phyloP scores from a whole-genome alignment of 2,797 vertebrate genomes.

The Parotocinclus haroldoi region DNA sequence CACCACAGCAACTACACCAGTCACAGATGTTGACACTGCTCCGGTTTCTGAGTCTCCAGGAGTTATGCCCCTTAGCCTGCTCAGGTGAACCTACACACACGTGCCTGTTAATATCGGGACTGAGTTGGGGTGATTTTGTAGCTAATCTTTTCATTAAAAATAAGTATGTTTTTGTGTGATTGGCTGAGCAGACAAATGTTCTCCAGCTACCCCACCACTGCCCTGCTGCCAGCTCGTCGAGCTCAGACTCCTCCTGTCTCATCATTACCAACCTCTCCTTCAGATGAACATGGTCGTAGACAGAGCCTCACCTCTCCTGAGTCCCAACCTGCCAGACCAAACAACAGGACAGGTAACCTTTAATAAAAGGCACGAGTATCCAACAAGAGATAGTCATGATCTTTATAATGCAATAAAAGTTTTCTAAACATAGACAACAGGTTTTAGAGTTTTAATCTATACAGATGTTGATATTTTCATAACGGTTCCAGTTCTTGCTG shows the following conservation, averaged over 20 bases:
- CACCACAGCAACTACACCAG: conserved; percentile 89
- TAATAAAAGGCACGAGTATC: too few species aligned
- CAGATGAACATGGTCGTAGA: conserved; percentile 89
- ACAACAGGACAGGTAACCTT: conserved; percentile 81
- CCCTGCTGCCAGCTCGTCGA: conserved; percentile 84
- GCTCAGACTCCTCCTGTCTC: conserved; percentile 95
- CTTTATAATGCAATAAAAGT: too few species aligned
- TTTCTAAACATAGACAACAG: too few species aligned
- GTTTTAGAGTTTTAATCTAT: too few species aligned
- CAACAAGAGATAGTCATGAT: too few species aligned
- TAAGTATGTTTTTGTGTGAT: conserved; percentile 9
- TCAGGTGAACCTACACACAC: conserved; percentile 79
- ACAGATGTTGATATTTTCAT: too few species aligned
- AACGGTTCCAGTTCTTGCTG: too few species aligned
- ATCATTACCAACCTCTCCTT: conserved; percentile 92
- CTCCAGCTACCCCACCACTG: conserved; percentile 97
- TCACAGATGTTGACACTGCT: conserved; percentile 93
- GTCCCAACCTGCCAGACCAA: conserved; percentile 82
- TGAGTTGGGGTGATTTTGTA: neutral
- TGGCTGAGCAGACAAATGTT: conserved; percentile 90
- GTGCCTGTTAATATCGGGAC: neutral
- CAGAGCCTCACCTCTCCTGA: conserved; percentile 95
- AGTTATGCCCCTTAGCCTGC: conserved; percentile 94
- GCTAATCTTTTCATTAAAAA: neutral
- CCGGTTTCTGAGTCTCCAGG: conserved; percentile 93